These are phyloP conservation scores for Serranus cabrilla DNA, from an alignment of 2,797 vertebrate genomes.

Conservation along the genomic window DNA sequence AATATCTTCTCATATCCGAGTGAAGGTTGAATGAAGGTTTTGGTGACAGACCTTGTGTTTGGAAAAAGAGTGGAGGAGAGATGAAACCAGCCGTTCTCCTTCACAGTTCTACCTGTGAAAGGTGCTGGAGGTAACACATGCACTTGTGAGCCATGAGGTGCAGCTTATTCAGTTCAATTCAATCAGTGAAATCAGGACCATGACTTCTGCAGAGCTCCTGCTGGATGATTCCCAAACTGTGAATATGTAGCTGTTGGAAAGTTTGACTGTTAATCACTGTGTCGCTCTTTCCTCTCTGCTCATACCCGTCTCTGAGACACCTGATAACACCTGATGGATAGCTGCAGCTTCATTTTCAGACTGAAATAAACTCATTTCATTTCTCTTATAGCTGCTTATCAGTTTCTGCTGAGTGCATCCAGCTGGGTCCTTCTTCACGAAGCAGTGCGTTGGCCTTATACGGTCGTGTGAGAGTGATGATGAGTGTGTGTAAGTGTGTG, in stretches of 20 bases:
- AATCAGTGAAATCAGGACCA: too few relatives aligned
- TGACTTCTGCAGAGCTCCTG: too few relatives aligned
- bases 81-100: too few relatives aligned
- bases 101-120: too few relatives aligned
- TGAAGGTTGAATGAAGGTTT: neutral
- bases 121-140: too few relatives aligned
- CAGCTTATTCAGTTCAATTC: too few relatives aligned
- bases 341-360: constrained; percentile 1
- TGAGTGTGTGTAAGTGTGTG: constrained; percentile 2
- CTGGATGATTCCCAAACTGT: too few relatives aligned
- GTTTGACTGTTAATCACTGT: neutral
- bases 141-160: too few relatives aligned
- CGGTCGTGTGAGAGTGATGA: constrained; percentile 28
- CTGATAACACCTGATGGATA: constrained; percentile 25
- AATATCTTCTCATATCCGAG: neutral
- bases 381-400: constrained; percentile 31
- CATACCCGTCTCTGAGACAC: neutral
- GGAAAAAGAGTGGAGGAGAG: neutral
- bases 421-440: constrained; percentile 46
- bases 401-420: constrained; percentile 43
- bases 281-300: neutral
- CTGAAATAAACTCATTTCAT: constrained; percentile 22
- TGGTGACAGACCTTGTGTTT: neutral
- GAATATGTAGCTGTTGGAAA: neutral
- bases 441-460: constrained; percentile 44